Evolutionary conservation across 92 coral and sea anemone genomes (phyloP).

Genomic region (Heliopora coerulea): DNA sequence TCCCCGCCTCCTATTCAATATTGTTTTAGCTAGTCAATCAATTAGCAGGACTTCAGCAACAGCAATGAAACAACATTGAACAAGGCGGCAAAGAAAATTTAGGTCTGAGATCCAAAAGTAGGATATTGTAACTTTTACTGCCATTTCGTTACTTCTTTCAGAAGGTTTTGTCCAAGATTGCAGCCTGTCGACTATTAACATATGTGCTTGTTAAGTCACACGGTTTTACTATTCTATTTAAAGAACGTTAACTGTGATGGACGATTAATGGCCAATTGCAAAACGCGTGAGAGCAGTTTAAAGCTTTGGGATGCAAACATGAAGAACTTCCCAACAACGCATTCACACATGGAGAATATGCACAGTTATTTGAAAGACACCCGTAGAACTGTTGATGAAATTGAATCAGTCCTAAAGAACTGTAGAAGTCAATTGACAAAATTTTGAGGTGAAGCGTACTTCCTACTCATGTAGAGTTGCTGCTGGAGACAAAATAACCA

Average conservation of each 20-base stretch:
- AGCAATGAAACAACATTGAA: too few species aligned
- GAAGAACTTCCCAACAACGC: background rate
- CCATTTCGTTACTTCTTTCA: too few species aligned
- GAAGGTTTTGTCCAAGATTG: too few species aligned
- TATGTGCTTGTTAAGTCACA: too few species aligned
- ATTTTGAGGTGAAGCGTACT: background rate
- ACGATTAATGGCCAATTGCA: background rate
- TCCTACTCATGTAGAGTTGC: background rate
- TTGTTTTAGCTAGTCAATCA: too few species aligned
- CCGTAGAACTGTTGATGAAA: conserved; percentile 19
- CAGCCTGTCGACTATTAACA: too few species aligned
- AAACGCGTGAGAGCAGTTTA: background rate
- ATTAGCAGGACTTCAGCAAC: too few species aligned
- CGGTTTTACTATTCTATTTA: background rate
- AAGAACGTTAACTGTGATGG: background rate
- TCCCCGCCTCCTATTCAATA: too few species aligned
- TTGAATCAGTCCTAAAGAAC: conserved; percentile 10
- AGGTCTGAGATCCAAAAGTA: too few species aligned
- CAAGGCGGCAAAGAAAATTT: too few species aligned
- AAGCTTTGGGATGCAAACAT: background rate
- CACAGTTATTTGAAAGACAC: conserved; percentile 2
- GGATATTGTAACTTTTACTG: too few species aligned
- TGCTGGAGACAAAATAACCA: too few species aligned
- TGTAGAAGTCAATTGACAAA: conserved; percentile 17
- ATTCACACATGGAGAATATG: background rate